A percentile compares a stretch with the other conserved stretches of the same genome.
Conservation (phyloP, 2,113 vertebrate species). For the Motacilla tschutschensis region DNA sequence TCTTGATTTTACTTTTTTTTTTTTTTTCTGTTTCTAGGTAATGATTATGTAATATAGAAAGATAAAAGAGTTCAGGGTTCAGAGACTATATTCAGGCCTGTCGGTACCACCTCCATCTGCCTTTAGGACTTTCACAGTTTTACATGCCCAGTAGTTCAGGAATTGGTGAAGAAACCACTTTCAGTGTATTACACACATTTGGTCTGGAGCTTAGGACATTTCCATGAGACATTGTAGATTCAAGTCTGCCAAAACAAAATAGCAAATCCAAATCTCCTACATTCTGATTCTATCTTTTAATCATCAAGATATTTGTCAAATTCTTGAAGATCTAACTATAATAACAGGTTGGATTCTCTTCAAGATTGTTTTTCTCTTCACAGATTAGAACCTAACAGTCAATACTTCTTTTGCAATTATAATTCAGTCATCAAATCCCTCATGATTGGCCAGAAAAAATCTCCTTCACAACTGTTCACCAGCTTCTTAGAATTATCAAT, state of each 20-base stretch:
- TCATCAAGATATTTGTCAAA: background rate
- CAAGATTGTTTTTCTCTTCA: conserved; percentile 21
- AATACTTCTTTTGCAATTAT: conserved; percentile 52
- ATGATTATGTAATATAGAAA: background rate
- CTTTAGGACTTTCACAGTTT: background rate
- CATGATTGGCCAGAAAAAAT: conserved; percentile 30
- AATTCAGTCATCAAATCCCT: conserved; percentile 34
- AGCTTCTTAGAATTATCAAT: conserved; percentile 13
- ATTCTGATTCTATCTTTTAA: background rate
- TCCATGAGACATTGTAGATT: background rate
- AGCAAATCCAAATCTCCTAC: background rate
- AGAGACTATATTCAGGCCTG: background rate
- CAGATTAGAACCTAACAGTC: conserved; percentile 25
- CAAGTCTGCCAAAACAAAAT: background rate
- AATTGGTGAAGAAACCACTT: background rate
- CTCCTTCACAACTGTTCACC: background rate
- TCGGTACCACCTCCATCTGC: background rate
- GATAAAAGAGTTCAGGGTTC: background rate
- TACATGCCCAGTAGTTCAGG: background rate
- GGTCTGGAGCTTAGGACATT: background rate
- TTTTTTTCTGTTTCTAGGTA: background rate
- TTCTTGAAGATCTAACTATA: conserved; percentile 13
- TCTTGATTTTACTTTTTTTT: background rate
- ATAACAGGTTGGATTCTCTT: conserved; percentile 6
- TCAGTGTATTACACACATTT: background rate